A percentile compares a stretch with the other conserved stretches of the same genome.
These are phyloP conservation scores for Sinotaia quadrata DNA, from an alignment of 2,888 invertebrate genomes.

Conservation along the genomic window DNA sequence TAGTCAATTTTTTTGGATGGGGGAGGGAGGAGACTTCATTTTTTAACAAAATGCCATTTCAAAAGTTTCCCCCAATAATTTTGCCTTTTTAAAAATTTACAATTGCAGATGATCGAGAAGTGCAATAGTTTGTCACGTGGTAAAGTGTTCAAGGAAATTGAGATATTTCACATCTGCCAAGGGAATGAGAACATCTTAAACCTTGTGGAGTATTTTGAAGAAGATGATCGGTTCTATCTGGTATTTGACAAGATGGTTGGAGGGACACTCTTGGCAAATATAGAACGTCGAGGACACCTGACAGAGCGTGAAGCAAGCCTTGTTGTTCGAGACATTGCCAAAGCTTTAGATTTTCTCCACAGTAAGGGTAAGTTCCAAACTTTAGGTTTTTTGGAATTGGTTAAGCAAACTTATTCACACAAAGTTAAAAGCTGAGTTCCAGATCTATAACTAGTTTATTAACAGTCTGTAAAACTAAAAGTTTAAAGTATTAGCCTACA, in stretches of 20 bases:
- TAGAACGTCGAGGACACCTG: conserved; percentile 93
- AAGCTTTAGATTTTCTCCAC: conserved; percentile 94
- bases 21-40: neutral
- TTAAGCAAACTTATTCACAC: no score
- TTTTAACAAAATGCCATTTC: neutral
- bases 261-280: conserved; percentile 90
- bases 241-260: conserved; percentile 98
- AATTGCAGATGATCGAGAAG: conserved; percentile 87
- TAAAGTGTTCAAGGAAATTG: conserved; percentile 97
- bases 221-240: conserved; percentile 91
- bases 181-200: conserved; percentile 98
- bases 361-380: conserved; percentile 80
- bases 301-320: conserved; percentile 96
- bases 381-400: no score
- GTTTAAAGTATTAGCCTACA: neutral
- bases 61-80: neutral
- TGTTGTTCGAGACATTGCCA: conserved; percentile 94
- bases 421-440: no score
- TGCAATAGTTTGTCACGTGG: conserved; percentile 94
- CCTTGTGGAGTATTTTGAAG: conserved; percentile 91
- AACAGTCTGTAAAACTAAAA: no score
- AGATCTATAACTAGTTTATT: no score
- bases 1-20: neutral
- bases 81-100: no score
- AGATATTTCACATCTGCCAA: conserved; percentile 98